Evolutionary conservation across 2,888 invertebrate species (phyloP), one percentile per base, ranked within the genome.

Genomic region (Pseudoips prasinana): DNA sequence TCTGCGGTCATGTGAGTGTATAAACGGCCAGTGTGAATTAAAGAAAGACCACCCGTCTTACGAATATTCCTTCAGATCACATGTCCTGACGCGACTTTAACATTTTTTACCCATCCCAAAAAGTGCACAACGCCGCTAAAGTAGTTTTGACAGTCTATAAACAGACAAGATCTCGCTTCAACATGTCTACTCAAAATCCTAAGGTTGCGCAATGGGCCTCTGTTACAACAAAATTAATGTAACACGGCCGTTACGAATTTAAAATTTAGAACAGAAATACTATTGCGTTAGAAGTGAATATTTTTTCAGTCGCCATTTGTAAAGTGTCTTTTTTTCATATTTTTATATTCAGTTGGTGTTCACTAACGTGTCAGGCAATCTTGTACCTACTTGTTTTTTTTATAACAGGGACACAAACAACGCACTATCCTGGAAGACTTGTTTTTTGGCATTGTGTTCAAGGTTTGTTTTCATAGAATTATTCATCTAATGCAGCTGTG

Each of bases 211-310:
- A 14, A 14, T 14, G 3, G 2, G 14, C 14, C 14, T 14, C 14
- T 46, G 53, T 60, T 55, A 63, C 63, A 56, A 65, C 62, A 55
- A 73, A 72, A 77, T 71, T 57, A 74, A 78, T 80, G 79, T 78
- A 79, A 73, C 70, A 64, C 71, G 76, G 75, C 67, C 76, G 69
- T 65, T 64, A 63, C 65, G 43, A 58, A 82, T 82, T 79, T 81
- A 55, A 79, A 82, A 81, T 84, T 76, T 73, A 82, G 78, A 83
- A 52, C 70, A 76, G 71, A 63, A 49, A 60, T 53, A 57, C 63
- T 58, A 72, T 78, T 78, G 75, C 72, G 74, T 64, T 57, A 58
- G 42, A 41, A 46, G 62, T 64, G 72, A 71, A 76, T 76, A 73
- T 67, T 64, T 59, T 20, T 61, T 63, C 55, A 55, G 58, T 57